Evolutionary conservation across 2,888 invertebrate genomes (phyloP).

Genomic region (Megamerina dolium): DNA sequence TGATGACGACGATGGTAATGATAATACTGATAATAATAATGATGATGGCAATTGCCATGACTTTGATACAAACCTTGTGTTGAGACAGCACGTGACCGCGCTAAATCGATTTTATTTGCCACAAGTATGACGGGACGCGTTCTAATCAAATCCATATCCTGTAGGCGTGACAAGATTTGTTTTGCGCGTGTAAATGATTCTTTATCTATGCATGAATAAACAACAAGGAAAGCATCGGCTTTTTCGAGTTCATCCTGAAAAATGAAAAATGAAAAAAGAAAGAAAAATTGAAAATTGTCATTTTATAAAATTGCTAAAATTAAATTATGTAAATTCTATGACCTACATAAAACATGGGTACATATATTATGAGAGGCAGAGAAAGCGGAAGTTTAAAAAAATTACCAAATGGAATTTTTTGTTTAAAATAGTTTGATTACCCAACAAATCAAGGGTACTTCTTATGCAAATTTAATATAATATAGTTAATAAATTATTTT

Average conservation of each 20-base stretch:
- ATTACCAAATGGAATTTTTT: too few species aligned
- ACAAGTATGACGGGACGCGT: constrained; percentile 78
- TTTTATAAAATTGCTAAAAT: background rate
- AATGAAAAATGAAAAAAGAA: background rate
- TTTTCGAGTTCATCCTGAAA: constrained; percentile 71
- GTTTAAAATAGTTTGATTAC: too few species aligned
- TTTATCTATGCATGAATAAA: constrained; percentile 89
- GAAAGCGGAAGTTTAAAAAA: too few species aligned
- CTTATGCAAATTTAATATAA: too few species aligned
- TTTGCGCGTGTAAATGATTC: constrained; percentile 80
- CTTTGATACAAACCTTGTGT: constrained; percentile 79
- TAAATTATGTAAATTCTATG: constrained; percentile 4
- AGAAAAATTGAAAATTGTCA: background rate
- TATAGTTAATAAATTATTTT: too few species aligned
- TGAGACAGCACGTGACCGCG: constrained; percentile 80
- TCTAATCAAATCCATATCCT: constrained; percentile 72
- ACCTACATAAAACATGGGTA: background rate
- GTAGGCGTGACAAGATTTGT: constrained; percentile 68
- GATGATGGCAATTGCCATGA: too few species aligned
- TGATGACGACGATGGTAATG: too few species aligned
- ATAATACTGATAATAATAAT: too few species aligned
- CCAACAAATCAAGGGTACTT: too few species aligned
- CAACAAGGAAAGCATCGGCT: constrained; percentile 77
- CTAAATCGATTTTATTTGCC: constrained; percentile 91
- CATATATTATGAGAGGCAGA: background rate